A percentile compares a stretch with the other conserved stretches of the same genome.
These are phyloP conservation scores for Thryonomys swinderianus DNA, from an alignment of 2,113 vertebrate genomes.

Conservation along the genomic window DNA sequence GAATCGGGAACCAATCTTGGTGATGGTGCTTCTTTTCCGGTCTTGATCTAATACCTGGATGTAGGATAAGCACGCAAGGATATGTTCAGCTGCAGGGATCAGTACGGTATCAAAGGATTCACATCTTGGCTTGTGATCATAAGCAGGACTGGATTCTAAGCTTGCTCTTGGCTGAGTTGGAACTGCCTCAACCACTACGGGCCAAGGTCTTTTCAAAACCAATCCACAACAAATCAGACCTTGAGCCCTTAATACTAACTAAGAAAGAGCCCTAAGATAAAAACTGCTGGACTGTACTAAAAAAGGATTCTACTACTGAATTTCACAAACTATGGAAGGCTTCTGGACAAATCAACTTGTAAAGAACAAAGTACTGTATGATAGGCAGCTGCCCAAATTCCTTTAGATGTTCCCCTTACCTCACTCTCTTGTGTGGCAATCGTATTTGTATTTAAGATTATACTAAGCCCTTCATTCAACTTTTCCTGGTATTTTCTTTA, in stretches of 20 bases:
- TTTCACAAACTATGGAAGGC: background rate
- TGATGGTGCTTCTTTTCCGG: background rate
- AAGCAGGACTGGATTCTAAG: background rate
- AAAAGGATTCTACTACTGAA: background rate
- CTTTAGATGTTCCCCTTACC: background rate
- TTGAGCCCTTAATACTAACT: background rate
- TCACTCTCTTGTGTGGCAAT: background rate
- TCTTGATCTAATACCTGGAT: background rate
- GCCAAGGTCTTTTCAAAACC: background rate
- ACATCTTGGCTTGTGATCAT: background rate
- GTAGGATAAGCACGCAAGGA: background rate
- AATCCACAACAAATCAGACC: background rate
- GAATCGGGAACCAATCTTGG: background rate
- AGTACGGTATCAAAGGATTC: background rate
- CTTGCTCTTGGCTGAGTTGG: background rate
- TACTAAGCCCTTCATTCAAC: background rate
- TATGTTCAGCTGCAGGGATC: background rate
- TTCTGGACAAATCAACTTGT: background rate
- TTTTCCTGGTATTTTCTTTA: background rate
- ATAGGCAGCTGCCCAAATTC: background rate
- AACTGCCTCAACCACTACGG: background rate
- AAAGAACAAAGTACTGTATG: background rate
- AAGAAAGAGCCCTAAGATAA: background rate
- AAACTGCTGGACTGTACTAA: constrained; percentile 16
- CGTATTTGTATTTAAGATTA: background rate